Evolutionary conservation across 1,140 invertebrate species (phyloP).

Genomic region (Macrobrachium rosenbergii): DNA sequence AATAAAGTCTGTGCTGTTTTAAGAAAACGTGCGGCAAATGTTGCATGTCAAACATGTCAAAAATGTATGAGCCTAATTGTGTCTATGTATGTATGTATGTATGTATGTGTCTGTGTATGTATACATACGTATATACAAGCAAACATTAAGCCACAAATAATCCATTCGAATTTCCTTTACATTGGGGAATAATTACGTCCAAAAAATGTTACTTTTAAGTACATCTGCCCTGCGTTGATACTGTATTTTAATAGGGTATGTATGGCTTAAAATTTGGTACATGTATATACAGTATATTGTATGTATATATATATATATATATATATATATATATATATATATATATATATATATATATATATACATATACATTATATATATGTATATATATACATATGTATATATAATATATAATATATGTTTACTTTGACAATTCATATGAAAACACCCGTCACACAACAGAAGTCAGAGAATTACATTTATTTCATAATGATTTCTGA

Average conservation of each 20-base stretch:
- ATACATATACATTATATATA: slow-evolving; percentile 11
- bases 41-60: neutral
- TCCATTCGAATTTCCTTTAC: slow-evolving; percentile 4
- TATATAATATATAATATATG: neutral
- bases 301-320: slow-evolving; percentile 3
- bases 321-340: neutral
- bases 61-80: slow-evolving; percentile 9
- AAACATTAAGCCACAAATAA: neutral
- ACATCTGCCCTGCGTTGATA: too few species aligned
- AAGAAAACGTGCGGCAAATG: neutral
- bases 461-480: too few species aligned
- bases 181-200: neutral
- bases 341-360: neutral
- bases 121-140: neutral
- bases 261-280: neutral
- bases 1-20: too few species aligned
- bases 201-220: too few species aligned
- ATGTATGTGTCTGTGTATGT: slow-evolving; percentile 2
- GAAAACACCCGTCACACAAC: neutral
- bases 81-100: slow-evolving; percentile 3
- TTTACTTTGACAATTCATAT: neutral
- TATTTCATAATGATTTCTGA: too few species aligned
- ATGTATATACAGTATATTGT: neutral
- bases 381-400: slow-evolving; percentile 17
- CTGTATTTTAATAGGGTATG: too few species aligned